Conservation (phyloP, 2,797 vertebrate species). For the Eptatretus atami region DNA sequence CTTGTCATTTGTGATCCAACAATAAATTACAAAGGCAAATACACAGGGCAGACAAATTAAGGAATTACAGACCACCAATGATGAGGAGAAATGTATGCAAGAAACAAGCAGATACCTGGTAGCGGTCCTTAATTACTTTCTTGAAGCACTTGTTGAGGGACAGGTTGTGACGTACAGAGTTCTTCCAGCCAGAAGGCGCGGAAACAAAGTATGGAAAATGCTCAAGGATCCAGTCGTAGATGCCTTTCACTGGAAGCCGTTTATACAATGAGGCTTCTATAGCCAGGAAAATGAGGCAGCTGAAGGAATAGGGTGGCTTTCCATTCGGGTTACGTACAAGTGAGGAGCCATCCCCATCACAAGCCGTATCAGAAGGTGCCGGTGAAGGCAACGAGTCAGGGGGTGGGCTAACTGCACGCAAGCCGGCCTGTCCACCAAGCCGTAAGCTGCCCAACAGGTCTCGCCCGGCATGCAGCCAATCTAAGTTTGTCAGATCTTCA, state of each 20-base stretch:
- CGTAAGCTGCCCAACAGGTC: constrained; percentile 48
- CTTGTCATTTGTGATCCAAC: no score
- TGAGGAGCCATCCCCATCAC: constrained; percentile 24
- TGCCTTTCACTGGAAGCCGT: constrained; percentile 78
- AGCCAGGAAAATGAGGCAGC: constrained; percentile 97
- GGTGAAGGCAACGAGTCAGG: constrained; percentile 34
- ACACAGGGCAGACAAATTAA: not conserved
- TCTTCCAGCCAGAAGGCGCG: constrained; percentile 93
- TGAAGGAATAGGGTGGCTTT: constrained; percentile 84
- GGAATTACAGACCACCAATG: no score
- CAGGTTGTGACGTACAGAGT: constrained; percentile 80
- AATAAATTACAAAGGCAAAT: not conserved
- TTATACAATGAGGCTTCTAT: constrained; percentile 79
- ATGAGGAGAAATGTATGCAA: no score
- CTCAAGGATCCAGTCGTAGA: constrained; percentile 95
- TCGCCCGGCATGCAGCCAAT: constrained; percentile 55
- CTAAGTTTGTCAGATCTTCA: constrained; percentile 51
- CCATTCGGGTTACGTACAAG: constrained; percentile 40
- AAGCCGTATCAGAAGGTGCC: constrained; percentile 43
- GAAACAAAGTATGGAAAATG: constrained; percentile 90
- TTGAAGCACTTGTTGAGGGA: constrained; percentile 96
- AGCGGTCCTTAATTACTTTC: constrained; percentile 92
- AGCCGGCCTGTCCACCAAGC: constrained; percentile 25
- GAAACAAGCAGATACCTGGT: constrained; percentile 37
- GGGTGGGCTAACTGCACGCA: constrained; percentile 35